Conservation (phyloP, 1,140 invertebrate species). For the Brachionus rubens region DNA sequence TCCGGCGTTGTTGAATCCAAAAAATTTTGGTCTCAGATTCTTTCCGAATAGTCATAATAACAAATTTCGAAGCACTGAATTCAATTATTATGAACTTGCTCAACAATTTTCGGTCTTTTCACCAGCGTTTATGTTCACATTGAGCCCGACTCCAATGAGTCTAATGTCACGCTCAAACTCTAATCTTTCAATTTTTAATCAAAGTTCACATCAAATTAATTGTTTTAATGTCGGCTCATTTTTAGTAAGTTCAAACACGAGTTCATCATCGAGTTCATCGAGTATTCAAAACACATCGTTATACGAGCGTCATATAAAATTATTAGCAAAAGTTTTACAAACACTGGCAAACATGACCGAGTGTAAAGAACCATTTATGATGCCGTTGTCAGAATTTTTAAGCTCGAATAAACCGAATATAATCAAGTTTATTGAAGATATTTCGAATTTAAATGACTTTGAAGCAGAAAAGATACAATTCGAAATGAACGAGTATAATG, state of each 20-base stretch:
- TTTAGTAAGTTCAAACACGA: not conserved
- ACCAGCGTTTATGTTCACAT: conserved; percentile 18
- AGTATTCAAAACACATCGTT: not conserved
- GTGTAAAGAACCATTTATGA: conserved; percentile 45
- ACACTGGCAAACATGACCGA: conserved; percentile 44
- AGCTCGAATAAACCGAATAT: conserved; percentile 38
- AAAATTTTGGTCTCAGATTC: conserved; percentile 68
- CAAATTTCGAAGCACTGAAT: not conserved
- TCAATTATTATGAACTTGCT: conserved; percentile 29
- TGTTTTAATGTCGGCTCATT: conserved; percentile 19
- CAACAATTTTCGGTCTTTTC: conserved; percentile 30
- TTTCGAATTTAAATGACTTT: conserved; percentile 1
- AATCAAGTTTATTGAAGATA: conserved; percentile 39
- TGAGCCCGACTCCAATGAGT: not conserved
- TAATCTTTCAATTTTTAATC: not conserved
- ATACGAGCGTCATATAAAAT: conserved; percentile 34
- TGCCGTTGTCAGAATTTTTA: conserved; percentile 26
- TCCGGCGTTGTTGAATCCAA: conserved; percentile 87
- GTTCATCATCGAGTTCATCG: not conserved
- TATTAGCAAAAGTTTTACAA: conserved; percentile 39
- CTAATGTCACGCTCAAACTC: not conserved
- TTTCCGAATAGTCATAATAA: not conserved
- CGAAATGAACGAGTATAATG: not conserved
- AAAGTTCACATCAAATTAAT: conserved; percentile 15
- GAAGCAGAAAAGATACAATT: not conserved